phyloP scores from a whole-genome alignment of 2,113 vertebrate genomes.

The Dolichotis patagonum region DNA sequence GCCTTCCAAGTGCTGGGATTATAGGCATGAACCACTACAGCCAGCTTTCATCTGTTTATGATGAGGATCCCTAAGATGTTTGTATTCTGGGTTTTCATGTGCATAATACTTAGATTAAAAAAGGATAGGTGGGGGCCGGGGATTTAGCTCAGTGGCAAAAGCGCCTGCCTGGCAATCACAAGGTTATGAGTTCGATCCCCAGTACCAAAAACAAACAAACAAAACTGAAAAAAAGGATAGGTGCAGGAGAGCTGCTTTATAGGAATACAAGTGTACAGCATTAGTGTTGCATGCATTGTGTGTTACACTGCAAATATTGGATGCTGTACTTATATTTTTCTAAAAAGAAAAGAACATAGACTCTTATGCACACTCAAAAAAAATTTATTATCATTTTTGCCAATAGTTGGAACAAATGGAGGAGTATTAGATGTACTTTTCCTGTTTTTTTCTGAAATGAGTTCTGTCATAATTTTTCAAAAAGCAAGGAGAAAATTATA shows the following conservation, averaged over 20 bases:
- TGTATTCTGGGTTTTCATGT: constrained; percentile 24
- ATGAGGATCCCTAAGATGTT: constrained; percentile 38
- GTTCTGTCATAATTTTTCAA: constrained; percentile 50
- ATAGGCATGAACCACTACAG: not conserved
- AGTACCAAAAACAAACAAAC: too few relatives aligned
- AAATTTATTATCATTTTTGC: constrained; percentile 65
- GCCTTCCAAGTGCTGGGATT: not conserved
- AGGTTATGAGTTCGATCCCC: too few relatives aligned
- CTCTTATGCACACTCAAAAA: not conserved
- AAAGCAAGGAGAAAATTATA: constrained; percentile 59
- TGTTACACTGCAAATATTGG: constrained; percentile 33
- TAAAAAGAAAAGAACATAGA: constrained; percentile 50
- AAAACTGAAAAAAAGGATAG: too few relatives aligned
- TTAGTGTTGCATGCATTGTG: constrained; percentile 53
- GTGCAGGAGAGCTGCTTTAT: not conserved
- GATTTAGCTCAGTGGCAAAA: too few relatives aligned
- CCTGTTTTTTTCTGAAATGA: constrained; percentile 61
- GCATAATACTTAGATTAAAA: not conserved
- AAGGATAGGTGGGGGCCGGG: not conserved
- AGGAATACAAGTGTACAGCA: constrained; percentile 61
- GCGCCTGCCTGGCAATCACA: too few relatives aligned
- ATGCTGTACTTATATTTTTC: constrained; percentile 64
- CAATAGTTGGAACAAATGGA: constrained; percentile 82
- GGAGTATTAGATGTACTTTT: constrained; percentile 67
- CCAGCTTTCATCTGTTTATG: constrained; percentile 31